Base-by-base conservation (phyloP, 2,797 vertebrate species). In the Epinephelus malabaricus region DNA sequence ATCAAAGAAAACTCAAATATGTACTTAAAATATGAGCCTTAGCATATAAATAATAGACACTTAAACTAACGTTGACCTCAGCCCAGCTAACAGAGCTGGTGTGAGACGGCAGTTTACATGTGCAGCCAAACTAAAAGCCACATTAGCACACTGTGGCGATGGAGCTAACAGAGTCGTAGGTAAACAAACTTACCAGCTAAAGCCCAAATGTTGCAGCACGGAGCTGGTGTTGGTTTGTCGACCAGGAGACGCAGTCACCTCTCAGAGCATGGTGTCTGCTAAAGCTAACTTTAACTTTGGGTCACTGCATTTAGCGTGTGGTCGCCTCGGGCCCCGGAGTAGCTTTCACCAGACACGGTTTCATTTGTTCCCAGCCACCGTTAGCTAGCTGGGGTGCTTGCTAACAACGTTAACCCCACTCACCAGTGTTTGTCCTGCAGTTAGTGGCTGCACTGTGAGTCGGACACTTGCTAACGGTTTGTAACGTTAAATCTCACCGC, bases 121-220 rank as follows among this genome's bases (percentile, higher is more conserved):
- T 34, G 6, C 49, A 72, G 2, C 2, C 50, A 12, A 74, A 66
- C 17, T 54, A 64, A 49, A 47, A 2, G 23, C 12, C 43, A 45
- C 59, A 61, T 45, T 38, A 71, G 61, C 73, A 19, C 56, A 18
- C 25, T 17, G 1, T 21, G 5, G 43, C 53, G 12, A n/a, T 5
- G 12, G 7, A 46, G 59, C 66, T 40, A 47, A 45, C 25, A 1
- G 60, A 54, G 46, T 17, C 54, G 50, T 1, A 69, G 70, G 86
- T 82, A 78, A 90, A 87, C 85, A 91, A 88, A 92, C 91, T 88
- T 64, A 92, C 91, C 91, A 13, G 13, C 61, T 55, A 25, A 55
- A 77, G 72, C 30, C 68, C 21, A 9, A 34, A 45, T 12, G 14
- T 23, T 34, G 18, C 45, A 62, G 66, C 54, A 2, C 46, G 50